These are phyloP conservation scores for Stegana nigrithorax DNA, from an alignment of 2,888 invertebrate genomes.

Conservation along the genomic window DNA sequence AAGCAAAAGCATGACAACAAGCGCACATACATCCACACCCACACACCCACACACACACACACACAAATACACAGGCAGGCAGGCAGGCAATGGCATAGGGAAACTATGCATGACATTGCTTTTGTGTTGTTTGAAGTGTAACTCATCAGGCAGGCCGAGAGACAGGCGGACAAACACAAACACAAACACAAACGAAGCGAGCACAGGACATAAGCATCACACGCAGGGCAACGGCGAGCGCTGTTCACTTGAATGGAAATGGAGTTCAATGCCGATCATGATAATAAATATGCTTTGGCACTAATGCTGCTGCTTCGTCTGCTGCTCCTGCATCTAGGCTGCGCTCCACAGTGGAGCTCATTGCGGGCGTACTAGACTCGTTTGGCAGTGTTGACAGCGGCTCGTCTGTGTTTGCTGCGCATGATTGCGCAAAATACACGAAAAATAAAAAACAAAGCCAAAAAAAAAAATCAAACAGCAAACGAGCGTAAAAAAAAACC, in stretches of 20 bases:
- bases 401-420: background rate
- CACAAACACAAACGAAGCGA: background rate
- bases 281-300: background rate
- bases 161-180: no score
- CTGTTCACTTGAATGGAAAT: background rate
- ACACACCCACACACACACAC: background rate
- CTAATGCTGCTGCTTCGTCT: background rate
- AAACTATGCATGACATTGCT: slow-evolving; percentile 7
- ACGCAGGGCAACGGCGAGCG: background rate
- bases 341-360: background rate
- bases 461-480: background rate
- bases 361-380: background rate
- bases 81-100: background rate
- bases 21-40: background rate
- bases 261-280: background rate
- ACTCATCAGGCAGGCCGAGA: background rate
- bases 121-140: background rate
- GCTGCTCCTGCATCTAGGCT: background rate
- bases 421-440: background rate
- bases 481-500: no score
- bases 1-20: background rate
- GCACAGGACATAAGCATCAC: background rate
- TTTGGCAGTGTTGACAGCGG: background rate
- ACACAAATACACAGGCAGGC: background rate
- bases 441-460: background rate